Percentiles rank a stretch among this genome's conserved stretches.
Conservation (phyloP, 2,797 vertebrate species). For the Sciurus vulgaris region DNA sequence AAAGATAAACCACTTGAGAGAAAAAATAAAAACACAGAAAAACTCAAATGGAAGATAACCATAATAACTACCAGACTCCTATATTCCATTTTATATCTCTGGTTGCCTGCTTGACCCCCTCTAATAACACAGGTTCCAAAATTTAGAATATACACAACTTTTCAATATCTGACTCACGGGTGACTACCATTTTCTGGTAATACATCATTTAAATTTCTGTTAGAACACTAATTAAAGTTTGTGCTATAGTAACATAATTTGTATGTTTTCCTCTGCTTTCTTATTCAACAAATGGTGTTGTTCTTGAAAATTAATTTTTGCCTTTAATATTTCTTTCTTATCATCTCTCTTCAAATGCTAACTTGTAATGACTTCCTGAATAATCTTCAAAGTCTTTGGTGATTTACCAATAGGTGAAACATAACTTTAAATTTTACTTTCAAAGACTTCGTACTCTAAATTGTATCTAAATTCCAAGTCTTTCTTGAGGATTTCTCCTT, state of each 20-base stretch:
- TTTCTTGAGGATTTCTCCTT: not conserved
- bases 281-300: no score
- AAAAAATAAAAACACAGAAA: not conserved
- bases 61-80: not conserved
- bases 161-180: not conserved
- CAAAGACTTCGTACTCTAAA: not conserved
- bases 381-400: not conserved
- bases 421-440: constrained; percentile 2
- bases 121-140: not conserved
- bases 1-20: not conserved
- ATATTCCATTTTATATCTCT: not conserved
- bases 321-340: not conserved
- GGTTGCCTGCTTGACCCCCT: not conserved
- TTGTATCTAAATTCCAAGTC: not conserved
- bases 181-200: not conserved
- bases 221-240: no score
- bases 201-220: no score
- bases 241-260: no score
- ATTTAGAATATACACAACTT: not conserved
- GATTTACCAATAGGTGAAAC: not conserved
- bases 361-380: not conserved
- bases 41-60: not conserved
- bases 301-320: not conserved
- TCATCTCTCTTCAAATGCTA: not conserved
- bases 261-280: no score